A percentile compares a stretch with the other conserved stretches of the same genome.
Evolutionary conservation across 2,888 invertebrate genomes (phyloP).

Genomic region (Nyleta sp.): DNA sequence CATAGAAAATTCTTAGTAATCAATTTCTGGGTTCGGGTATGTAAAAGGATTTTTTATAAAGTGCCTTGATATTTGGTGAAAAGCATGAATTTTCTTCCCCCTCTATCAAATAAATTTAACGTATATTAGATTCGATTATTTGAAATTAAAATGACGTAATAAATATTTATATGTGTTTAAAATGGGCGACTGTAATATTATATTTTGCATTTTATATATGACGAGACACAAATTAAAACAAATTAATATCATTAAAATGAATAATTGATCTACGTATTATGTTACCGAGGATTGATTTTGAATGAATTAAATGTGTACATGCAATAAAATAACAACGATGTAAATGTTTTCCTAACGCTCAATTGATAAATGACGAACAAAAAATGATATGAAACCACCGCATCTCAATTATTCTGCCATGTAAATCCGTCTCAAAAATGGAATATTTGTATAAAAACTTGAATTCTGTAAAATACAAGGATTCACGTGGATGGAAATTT

Average conservation of each 20-base stretch:
- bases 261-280: too few relatives aligned
- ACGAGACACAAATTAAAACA: neutral
- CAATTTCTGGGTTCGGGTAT: constrained; percentile 59
- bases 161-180: too few relatives aligned
- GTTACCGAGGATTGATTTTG: too few relatives aligned
- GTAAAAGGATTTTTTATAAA: constrained; percentile 65
- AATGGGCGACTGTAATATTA: too few relatives aligned
- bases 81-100: constrained; percentile 56
- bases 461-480: constrained; percentile 13
- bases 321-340: too few relatives aligned
- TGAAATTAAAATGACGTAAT: too few relatives aligned
- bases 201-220: too few relatives aligned
- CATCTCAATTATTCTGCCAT: constrained; percentile 17
- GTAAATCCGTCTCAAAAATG: constrained; percentile 48
- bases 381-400: constrained; percentile 10
- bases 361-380: too few relatives aligned
- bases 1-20: constrained; percentile 71
- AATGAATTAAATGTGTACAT: too few relatives aligned
- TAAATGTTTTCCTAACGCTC: too few relatives aligned
- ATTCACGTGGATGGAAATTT: constrained; percentile 28
- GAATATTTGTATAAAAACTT: constrained; percentile 43
- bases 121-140: neutral
- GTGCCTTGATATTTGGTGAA: constrained; percentile 65
- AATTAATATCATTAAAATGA: too few relatives aligned
- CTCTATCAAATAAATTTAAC: neutral